Conservation (phyloP, 2,113 vertebrate genomes). For the Empidonax traillii region DNA sequence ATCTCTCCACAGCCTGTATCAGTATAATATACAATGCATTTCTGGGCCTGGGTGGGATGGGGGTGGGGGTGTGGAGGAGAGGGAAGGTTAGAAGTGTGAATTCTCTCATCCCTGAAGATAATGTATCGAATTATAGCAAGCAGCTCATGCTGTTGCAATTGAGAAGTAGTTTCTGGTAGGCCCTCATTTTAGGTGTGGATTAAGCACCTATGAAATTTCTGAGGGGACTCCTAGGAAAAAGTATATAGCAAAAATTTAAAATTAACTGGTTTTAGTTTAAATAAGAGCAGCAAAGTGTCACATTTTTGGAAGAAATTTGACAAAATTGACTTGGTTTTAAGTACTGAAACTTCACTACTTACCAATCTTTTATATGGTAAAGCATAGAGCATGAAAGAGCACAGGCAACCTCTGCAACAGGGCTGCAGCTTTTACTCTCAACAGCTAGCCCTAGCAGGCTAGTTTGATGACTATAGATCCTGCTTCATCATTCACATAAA, state of each 20-base stretch:
- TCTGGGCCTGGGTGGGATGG: background rate
- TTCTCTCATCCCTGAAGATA: background rate
- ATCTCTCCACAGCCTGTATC: conserved; percentile 25
- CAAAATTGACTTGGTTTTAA: background rate
- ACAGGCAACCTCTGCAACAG: background rate
- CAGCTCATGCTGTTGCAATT: background rate
- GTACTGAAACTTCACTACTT: background rate
- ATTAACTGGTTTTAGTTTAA: background rate
- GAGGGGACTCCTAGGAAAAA: background rate
- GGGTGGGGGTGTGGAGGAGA: background rate
- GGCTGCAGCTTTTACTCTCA: background rate
- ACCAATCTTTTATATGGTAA: background rate
- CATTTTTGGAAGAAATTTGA: background rate
- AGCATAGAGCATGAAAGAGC: background rate
- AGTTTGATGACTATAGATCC: background rate
- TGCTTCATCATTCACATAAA: background rate
- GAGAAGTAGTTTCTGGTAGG: background rate
- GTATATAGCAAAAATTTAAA: background rate
- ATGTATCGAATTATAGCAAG: background rate
- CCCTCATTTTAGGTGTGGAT: background rate
- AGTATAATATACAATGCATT: background rate
- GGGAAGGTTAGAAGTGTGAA: conserved; percentile 18
- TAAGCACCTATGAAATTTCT: background rate
- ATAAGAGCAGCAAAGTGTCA: background rate
- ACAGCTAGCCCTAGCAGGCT: background rate